Conservation (phyloP, 2,113 vertebrate genomes). For the Gopherus evgoodei region DNA sequence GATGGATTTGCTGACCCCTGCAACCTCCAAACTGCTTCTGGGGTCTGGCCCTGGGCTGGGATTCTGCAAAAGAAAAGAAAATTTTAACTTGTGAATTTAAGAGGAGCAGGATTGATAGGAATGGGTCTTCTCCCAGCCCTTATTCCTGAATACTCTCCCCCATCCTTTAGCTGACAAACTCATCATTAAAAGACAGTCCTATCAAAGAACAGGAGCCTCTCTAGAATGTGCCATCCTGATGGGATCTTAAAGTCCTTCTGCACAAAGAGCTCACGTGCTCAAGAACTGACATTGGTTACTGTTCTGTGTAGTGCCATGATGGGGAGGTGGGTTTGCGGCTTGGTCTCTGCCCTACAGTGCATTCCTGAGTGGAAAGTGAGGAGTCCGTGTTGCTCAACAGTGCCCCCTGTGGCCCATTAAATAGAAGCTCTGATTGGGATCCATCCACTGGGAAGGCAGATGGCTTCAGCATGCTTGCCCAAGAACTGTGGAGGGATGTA, state of each 20-base stretch:
- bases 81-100: neutral
- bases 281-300: neutral
- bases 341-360: neutral
- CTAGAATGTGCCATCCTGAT: neutral
- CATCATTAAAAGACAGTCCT: neutral
- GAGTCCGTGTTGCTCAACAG: neutral
- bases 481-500: neutral
- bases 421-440: neutral
- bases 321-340: neutral
- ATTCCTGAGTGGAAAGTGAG: neutral
- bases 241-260: neutral
- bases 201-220: neutral
- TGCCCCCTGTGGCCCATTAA: neutral
- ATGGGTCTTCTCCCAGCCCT: neutral
- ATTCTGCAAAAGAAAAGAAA: neutral
- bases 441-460: neutral
- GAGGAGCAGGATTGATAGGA: neutral
- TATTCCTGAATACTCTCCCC: neutral
- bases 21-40: neutral
- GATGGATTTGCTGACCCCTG: neutral
- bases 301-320: neutral
- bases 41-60: neutral
- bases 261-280: neutral
- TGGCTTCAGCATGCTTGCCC: neutral
- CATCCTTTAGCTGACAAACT: neutral